A percentile compares a stretch with the other conserved stretches of the same genome.
Evolutionary conservation across 2,797 vertebrate genomes (phyloP).

Genomic region (Crax fasciolata): DNA sequence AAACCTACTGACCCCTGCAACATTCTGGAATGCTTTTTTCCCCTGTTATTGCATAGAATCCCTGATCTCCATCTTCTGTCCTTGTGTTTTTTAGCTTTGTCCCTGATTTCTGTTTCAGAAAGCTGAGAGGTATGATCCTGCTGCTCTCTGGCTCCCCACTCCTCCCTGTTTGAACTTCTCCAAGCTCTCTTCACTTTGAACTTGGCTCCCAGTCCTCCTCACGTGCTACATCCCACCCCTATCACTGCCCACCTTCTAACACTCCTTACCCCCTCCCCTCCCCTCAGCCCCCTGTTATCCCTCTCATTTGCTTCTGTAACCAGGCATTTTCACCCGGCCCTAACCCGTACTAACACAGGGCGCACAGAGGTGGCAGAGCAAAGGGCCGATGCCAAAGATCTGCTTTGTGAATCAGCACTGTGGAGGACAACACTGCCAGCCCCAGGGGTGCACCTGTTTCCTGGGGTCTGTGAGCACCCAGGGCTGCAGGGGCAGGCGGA

Average conservation of each 20-base stretch:
- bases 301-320: slow-evolving; percentile 38
- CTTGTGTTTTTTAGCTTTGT: slow-evolving; percentile 85
- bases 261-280: neutral
- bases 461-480: neutral
- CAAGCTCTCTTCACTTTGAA: slow-evolving; percentile 51
- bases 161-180: slow-evolving; percentile 64
- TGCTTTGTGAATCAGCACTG: neutral
- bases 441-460: neutral
- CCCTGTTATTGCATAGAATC: slow-evolving; percentile 77
- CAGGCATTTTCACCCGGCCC: slow-evolving; percentile 9
- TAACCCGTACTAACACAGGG: slow-evolving; percentile 58
- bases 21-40: slow-evolving; percentile 69
- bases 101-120: slow-evolving; percentile 85
- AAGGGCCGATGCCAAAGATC: neutral
- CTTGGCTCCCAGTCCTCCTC: slow-evolving; percentile 39
- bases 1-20: slow-evolving; percentile 63
- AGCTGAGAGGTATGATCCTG: slow-evolving; percentile 84
- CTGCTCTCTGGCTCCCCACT: slow-evolving; percentile 67
- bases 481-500: neutral
- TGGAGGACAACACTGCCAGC: neutral
- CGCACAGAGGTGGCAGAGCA: neutral
- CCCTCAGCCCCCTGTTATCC: neutral
- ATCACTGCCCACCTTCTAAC: slow-evolving; percentile 35
- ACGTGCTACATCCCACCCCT: neutral
- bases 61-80: slow-evolving; percentile 83